Conservation (phyloP, 2,113 vertebrate species). For the human region DNA sequence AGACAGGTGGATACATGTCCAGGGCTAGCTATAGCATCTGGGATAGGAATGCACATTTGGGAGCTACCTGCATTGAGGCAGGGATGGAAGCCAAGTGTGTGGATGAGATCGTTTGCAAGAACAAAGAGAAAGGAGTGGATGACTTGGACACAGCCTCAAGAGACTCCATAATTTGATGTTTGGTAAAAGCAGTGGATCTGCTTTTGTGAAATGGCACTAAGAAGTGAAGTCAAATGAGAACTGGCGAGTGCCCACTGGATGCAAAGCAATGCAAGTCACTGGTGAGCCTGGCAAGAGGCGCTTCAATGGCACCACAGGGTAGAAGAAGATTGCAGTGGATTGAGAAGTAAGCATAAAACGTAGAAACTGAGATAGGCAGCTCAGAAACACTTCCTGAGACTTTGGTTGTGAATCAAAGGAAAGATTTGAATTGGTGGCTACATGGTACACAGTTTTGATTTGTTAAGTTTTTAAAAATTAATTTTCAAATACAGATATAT, state of each 20-base stretch:
- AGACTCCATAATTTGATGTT: neutral
- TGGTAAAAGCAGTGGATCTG: neutral
- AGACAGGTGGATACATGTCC: neutral
- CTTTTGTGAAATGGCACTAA: neutral
- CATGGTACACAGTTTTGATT: neutral
- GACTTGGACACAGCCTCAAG: neutral
- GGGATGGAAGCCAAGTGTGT: neutral
- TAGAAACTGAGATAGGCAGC: neutral
- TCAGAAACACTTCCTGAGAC: neutral
- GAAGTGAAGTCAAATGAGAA: neutral
- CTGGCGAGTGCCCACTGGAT: neutral
- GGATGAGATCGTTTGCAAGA: neutral
- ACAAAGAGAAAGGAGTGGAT: neutral
- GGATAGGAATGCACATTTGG: neutral
- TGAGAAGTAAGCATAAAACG: neutral
- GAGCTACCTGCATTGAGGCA: neutral
- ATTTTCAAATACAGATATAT: neutral
- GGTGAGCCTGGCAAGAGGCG: neutral
- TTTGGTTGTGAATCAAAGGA: neutral
- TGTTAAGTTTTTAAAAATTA: neutral
- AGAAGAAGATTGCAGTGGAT: neutral
- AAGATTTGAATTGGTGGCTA: neutral
- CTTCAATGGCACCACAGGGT: rapidly evolving
- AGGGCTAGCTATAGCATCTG: neutral
- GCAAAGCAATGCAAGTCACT: neutral